A percentile compares a stretch with the other conserved stretches of the same genome.
Evolutionary conservation across 2,797 vertebrate genomes (phyloP).

Genomic region (Tapirus indicus): DNA sequence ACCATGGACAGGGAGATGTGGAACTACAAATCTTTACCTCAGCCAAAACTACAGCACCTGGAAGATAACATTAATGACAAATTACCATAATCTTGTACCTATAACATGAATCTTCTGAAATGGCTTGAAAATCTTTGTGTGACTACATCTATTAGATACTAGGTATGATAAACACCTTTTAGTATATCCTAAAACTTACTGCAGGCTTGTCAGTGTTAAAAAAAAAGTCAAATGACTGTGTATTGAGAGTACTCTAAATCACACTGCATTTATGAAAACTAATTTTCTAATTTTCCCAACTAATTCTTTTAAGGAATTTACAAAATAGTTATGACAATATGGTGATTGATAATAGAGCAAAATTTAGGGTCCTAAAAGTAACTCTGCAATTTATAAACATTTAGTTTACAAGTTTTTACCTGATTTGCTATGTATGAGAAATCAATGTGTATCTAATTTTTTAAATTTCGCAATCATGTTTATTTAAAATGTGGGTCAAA

Average conservation of each 20-base stretch:
- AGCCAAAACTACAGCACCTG: constrained; percentile 38
- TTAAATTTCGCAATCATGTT: not conserved
- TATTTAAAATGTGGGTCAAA: constrained; percentile 48
- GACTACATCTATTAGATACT: constrained; percentile 63
- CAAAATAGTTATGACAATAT: not conserved
- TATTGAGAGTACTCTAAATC: constrained; percentile 1
- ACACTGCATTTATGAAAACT: constrained; percentile 5
- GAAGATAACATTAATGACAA: constrained; percentile 63
- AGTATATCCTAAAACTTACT: constrained; percentile 63
- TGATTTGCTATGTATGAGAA: not conserved
- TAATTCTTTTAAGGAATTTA: not conserved
- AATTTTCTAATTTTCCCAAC: no score
- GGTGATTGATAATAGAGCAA: constrained; percentile 46
- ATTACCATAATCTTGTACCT: constrained; percentile 49
- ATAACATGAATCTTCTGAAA: constrained; percentile 72
- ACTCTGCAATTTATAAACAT: not conserved
- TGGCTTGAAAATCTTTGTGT: constrained; percentile 61
- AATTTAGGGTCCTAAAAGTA: constrained; percentile 10
- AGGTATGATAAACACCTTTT: constrained; percentile 68
- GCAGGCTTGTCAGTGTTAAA: constrained; percentile 38
- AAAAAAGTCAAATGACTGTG: not conserved
- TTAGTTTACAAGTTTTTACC: constrained; percentile 26
- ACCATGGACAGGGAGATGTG: constrained; percentile 1
- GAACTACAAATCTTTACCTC: constrained; percentile 61
- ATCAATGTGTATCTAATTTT: not conserved